Percentiles rank a stretch among this genome's conserved stretches.
phyloP scores from a whole-genome alignment of 2,797 vertebrate genomes.

The Pterois miles region DNA sequence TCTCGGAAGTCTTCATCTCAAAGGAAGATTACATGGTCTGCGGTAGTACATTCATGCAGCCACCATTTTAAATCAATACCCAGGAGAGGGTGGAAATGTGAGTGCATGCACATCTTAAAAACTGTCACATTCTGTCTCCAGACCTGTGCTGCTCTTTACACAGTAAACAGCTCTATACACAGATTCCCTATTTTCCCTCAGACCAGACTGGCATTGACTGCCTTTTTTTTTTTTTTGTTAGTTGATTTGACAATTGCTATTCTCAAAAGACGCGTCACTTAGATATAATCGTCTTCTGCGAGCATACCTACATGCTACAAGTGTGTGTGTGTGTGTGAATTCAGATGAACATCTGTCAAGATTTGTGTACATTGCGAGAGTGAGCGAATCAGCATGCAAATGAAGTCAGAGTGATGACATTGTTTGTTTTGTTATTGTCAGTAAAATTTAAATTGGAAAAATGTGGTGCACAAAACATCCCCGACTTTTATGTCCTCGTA shows the following conservation, averaged over 20 bases:
- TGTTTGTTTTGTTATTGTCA: constrained; percentile 75
- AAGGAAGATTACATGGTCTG: constrained; percentile 84
- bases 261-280: constrained; percentile 70
- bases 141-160: constrained; percentile 53
- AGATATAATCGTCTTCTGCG: constrained; percentile 66
- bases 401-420: constrained; percentile 74
- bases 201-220: constrained; percentile 60
- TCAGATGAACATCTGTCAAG: constrained; percentile 70
- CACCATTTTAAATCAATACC: constrained; percentile 86
- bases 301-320: constrained; percentile 74
- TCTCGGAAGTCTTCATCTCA: constrained; percentile 84
- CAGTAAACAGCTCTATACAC: constrained; percentile 70
- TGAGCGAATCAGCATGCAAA: constrained; percentile 71
- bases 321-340: constrained; percentile 66
- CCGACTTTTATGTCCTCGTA: constrained; percentile 68
- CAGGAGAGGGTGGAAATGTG: constrained; percentile 72
- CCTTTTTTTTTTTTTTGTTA: constrained; percentile 37
- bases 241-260: constrained; percentile 61
- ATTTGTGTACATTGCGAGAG: constrained; percentile 54
- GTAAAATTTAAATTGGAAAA: constrained; percentile 69
- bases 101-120: constrained; percentile 72
- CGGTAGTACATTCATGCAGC: constrained; percentile 79
- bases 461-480: constrained; percentile 43
- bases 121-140: constrained; percentile 72
- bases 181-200: constrained; percentile 60